These are phyloP conservation scores for Poecilia wingei DNA, from an alignment of 2,797 vertebrate genomes.

Conservation along the genomic window DNA sequence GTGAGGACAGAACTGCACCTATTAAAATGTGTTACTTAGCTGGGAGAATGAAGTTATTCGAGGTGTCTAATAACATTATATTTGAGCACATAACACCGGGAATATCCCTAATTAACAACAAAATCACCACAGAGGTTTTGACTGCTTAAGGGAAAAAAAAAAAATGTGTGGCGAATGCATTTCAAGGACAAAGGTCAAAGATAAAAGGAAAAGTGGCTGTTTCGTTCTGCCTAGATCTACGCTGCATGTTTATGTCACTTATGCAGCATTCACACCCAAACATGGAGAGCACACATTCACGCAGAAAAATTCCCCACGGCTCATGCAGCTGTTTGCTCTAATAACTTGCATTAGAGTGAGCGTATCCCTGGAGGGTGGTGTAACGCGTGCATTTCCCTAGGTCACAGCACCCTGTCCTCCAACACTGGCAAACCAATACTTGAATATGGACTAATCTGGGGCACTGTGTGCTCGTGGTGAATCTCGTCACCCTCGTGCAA, in stretches of 20 bases:
- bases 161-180: conserved; percentile 9
- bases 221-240: conserved; percentile 11
- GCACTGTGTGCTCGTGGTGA: conserved; percentile 42
- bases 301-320: conserved; percentile 53
- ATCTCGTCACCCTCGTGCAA: conserved; percentile 56
- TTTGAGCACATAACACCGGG: conserved; percentile 20
- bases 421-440: conserved; percentile 45
- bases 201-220: conserved; percentile 7
- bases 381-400: conserved; percentile 46
- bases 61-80: conserved; percentile 59
- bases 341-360: conserved; percentile 70
- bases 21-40: conserved; percentile 58
- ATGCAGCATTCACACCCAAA: conserved; percentile 32
- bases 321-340: conserved; percentile 72
- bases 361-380: conserved; percentile 63
- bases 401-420: conserved; percentile 59
- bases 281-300: conserved; percentile 25
- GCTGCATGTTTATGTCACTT: conserved; percentile 43
- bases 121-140: conserved; percentile 38
- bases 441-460: conserved; percentile 60
- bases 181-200: conserved; percentile 22
- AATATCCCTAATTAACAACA: conserved; percentile 49
- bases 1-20: conserved; percentile 43
- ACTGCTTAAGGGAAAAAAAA: conserved; percentile 19
- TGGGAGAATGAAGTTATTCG: conserved; percentile 43